Conservation (phyloP, 2,888 invertebrate species). For the Micoletzkya japonica region DNA sequence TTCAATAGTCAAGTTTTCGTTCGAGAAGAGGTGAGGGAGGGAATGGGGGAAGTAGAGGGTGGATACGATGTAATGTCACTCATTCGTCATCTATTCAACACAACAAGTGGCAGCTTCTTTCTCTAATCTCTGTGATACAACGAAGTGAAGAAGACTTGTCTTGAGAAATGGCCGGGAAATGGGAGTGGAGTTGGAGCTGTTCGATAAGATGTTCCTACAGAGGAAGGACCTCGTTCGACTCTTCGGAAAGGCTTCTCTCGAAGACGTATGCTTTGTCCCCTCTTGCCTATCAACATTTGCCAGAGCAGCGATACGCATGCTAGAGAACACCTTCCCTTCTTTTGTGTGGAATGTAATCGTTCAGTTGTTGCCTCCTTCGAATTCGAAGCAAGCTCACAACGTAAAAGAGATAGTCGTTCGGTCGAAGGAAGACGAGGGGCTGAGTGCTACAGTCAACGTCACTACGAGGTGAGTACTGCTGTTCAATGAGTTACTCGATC, state of each 20-base stretch:
- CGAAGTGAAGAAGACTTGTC: no score
- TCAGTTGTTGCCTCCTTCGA: conserved; percentile 64
- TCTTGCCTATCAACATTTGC: no score
- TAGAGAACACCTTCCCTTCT: no score
- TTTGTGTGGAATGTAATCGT: no score
- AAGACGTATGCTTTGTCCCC: conserved; percentile 31
- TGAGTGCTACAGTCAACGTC: conserved; percentile 55
- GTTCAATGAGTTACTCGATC: not conserved
- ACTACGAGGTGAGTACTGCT: conserved; percentile 51
- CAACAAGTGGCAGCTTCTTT: no score
- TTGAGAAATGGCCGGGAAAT: conserved; percentile 44
- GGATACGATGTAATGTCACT: no score
- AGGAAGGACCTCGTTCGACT: conserved; percentile 61
- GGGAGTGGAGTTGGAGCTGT: conserved; percentile 52
- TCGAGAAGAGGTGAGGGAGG: conserved; percentile 51
- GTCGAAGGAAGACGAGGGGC: conserved; percentile 46
- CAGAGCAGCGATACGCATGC: no score
- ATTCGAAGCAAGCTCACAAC: conserved; percentile 60
- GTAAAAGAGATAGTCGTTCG: conserved; percentile 58
- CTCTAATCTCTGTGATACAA: no score
- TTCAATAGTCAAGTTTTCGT: conserved; percentile 63
- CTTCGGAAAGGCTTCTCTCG: conserved; percentile 42
- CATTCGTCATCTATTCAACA: no score
- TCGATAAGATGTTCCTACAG: conserved; percentile 66
- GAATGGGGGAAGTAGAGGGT: no score